Evolutionary conservation across 2,113 vertebrate genomes (phyloP), one percentile per base, ranked within the genome.

Genomic region (Osmerus eperlanus): DNA sequence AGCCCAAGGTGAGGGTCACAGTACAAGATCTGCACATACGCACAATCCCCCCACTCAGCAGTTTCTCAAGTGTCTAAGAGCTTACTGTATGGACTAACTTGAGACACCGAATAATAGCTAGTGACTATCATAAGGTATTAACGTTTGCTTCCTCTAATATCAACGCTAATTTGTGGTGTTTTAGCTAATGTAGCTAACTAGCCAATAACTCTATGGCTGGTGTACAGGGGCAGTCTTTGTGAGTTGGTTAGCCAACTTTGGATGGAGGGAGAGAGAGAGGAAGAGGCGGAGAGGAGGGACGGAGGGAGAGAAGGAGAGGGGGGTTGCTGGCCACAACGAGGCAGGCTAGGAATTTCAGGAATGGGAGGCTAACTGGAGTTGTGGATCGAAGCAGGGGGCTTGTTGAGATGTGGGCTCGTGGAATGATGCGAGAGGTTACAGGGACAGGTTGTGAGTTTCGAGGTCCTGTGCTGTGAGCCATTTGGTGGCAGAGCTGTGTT

Each of bases 331-430:
- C 88, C 86, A 86, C 85, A 87, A 85, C 82, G 81, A 70, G 72
- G 78, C 67, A 70, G 78, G 83, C 84, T 80, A 88, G 91, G 91
- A 92, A 93, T 92, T 88, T 80, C 73, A 87, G 91, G 90, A 92
- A 93, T 93, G 90, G 73, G 79, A 82, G 84, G 68, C 29, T 74
- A 86, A 83, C 75, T 75, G 72, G 72, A 84, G 79, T 81, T 84
- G 74, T 76, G 73, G 78, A 80, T 53, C 60, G 78, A 77, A 58
- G 63, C 29, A 71, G 65, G 70, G 70, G 70, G 64, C 55, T 72
- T 74, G 65, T 79, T 63, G 59, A 29, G 76, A 85, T 81, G 74
- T 82, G 23, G 25, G 13, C 64, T 14, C 18, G 11, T n/a, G 36
- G 28, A 32, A 56, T 8, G 18, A 51, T 51, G 18, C 41, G 64